Base-by-base conservation (phyloP, 2,797 vertebrate genomes). In the Diglossa cyanea region DNA sequence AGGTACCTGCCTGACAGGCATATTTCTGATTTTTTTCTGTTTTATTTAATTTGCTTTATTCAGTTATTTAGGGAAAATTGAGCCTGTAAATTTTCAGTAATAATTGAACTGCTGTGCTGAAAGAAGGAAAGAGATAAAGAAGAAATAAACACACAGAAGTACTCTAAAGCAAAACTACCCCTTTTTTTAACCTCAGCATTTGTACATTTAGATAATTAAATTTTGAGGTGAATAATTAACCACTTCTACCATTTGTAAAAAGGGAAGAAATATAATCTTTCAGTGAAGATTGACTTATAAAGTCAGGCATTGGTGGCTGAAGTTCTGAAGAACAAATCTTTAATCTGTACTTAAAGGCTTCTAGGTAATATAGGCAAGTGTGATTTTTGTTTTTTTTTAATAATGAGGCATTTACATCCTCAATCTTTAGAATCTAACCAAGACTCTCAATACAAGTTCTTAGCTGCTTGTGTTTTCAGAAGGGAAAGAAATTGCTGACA, bases 11-110 rank as follows among this genome's bases (percentile, higher is more conserved):
- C 89, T 95, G 75, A 88, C 65, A 86, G 78, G 21, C 67, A 13
- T 86, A 74, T 80, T 94, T 94, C 73, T 87, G 77, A 3, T 45
- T 79, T 54, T 53, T 40, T 62, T 33, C 55, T 57, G 18, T 20
- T 80, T 95, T 88, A 96, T 96, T 93, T 86, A 84, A 94, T 97
- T 96, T 96, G 17, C 65, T 77, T 94, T 88, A 86, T 95, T 95
- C 6, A 11, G 93, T 95, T 96, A 83, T 94, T 94, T 88, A 86
- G 86, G 37, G 62, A 81, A 94, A 94, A 94, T n/a, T 19, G 45
- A 92, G 75, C 62, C 91, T 83, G 84, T 68, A 91, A 77, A 90
- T 91, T 91, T 92, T 95, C 78, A 92, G 82, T 75, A 91, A 88
- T 77, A 89, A 86, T 33, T 72, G 76, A 93, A 88, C 72, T 72